These are phyloP conservation scores for Trisateles emortualis DNA, from an alignment of 2,888 invertebrate genomes.

Conservation along the genomic window DNA sequence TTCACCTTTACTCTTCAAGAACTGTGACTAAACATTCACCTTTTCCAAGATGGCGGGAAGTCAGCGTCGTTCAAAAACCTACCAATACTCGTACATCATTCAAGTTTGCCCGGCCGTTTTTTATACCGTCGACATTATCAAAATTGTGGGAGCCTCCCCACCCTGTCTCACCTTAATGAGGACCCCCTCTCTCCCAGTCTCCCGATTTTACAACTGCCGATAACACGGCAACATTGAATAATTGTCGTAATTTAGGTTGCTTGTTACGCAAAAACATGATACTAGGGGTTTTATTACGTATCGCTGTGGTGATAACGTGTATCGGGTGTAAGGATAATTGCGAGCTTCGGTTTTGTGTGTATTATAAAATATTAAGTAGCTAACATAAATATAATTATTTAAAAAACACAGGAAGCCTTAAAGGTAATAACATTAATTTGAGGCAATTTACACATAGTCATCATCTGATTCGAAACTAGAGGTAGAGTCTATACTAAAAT, in stretches of 20 bases:
- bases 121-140: slow-evolving; percentile 50
- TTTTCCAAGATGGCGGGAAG: slow-evolving; percentile 11
- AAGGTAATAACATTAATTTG: too few relatives aligned
- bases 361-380: background rate
- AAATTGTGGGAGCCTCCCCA: slow-evolving; percentile 46
- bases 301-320: slow-evolving; percentile 62
- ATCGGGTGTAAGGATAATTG: slow-evolving; percentile 52
- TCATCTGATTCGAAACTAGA: too few relatives aligned
- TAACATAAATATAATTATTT: background rate
- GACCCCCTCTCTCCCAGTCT: slow-evolving; percentile 61
- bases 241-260: slow-evolving; percentile 83
- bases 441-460: too few relatives aligned
- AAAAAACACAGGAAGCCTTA: too few relatives aligned
- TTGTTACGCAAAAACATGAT: slow-evolving; percentile 81
- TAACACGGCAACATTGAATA: slow-evolving; percentile 83
- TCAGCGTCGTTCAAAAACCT: slow-evolving; percentile 25
- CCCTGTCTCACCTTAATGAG: slow-evolving; percentile 74
- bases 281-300: slow-evolving; percentile 74
- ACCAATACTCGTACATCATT: slow-evolving; percentile 46
- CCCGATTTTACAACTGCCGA: slow-evolving; percentile 82
- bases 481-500: too few relatives aligned
- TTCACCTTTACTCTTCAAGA: slow-evolving; percentile 8
- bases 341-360: slow-evolving; percentile 23
- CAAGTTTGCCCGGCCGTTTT: slow-evolving; percentile 42
- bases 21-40: slow-evolving; percentile 7